These are phyloP conservation scores for Dasysyrphus albostriatus DNA, from an alignment of 2,888 invertebrate species.

Conservation along the genomic window DNA sequence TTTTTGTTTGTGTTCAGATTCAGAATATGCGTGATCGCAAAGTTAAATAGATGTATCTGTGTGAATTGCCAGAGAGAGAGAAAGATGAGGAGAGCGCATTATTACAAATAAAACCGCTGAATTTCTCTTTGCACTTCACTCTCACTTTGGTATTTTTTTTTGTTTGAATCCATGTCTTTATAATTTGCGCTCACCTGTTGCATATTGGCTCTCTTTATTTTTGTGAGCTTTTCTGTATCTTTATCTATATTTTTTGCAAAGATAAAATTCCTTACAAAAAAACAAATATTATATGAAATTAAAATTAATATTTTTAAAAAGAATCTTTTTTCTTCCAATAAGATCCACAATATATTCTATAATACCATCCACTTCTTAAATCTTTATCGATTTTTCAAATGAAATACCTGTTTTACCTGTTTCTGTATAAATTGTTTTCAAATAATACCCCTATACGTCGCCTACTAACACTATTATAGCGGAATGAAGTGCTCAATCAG, in stretches of 20 bases:
- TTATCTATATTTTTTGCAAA: not conserved
- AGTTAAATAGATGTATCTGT: conserved; percentile 52
- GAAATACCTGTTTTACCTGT: conserved; percentile 84
- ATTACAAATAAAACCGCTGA: conserved; percentile 71
- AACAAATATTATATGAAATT: not conserved
- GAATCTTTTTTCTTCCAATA: not conserved
- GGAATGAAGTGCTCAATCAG: conserved; percentile 78
- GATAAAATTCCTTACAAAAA: not conserved
- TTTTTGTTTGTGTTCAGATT: conserved; percentile 50
- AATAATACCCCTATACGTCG: conserved; percentile 52
- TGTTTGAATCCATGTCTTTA: not conserved
- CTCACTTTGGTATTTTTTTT: conserved; percentile 78
- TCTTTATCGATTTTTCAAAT: conserved; percentile 45
- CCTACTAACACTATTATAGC: conserved; percentile 84
- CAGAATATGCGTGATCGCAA: conserved; percentile 66
- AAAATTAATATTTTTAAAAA: not conserved
- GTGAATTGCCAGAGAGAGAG: not conserved
- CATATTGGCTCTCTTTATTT: conserved; percentile 61
- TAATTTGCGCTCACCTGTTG: conserved; percentile 31
- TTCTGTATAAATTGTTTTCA: conserved; percentile 78
- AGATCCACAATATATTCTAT: conserved; percentile 44
- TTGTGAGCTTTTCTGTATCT: conserved; percentile 34
- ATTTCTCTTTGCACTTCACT: conserved; percentile 78
- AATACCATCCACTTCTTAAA: conserved; percentile 48
- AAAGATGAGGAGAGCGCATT: not conserved